Percentiles rank a stretch among this genome's conserved stretches.
phyloP scores from a whole-genome alignment of 2,113 vertebrate genomes.

The Deroptyus accipitrinus region DNA sequence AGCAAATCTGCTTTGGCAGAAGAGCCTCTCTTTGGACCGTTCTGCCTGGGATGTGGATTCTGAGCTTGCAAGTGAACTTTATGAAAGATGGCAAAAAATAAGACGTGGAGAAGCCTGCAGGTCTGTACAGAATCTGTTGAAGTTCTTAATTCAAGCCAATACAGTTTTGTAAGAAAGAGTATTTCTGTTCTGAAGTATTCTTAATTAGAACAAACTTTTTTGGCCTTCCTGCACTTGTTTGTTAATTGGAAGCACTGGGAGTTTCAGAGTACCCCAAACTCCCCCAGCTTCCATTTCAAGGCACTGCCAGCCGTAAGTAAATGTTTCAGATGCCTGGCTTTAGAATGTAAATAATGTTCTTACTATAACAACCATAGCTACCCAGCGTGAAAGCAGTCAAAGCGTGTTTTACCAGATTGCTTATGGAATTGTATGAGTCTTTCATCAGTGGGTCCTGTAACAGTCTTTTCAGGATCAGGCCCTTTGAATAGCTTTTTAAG shows the following conservation, averaged over 20 bases:
- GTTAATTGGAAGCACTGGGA: background rate
- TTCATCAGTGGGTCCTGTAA: background rate
- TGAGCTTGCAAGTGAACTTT: constrained; percentile 84
- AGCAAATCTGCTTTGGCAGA: constrained; percentile 88
- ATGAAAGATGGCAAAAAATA: constrained; percentile 85
- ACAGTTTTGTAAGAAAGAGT: background rate
- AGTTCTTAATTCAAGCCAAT: background rate
- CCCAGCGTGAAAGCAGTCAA: background rate
- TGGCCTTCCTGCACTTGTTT: background rate
- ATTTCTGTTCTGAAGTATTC: background rate
- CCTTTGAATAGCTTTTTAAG: background rate
- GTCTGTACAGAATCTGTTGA: constrained; percentile 67
- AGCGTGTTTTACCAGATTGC: background rate
- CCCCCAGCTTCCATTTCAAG: background rate
- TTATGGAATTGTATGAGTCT: background rate
- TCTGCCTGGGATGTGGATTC: constrained; percentile 87
- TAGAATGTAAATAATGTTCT: background rate
- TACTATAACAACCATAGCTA: background rate
- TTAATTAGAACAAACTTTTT: background rate
- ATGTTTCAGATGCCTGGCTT: background rate
- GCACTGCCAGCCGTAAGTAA: background rate
- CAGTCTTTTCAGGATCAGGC: background rate
- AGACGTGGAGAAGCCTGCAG: constrained; percentile 85
- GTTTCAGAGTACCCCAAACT: background rate
- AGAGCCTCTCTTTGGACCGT: constrained; percentile 81